These are phyloP conservation scores for Umimayanthus kanabou DNA, from an alignment of 92 coral and sea anemone genomes.

Conservation along the genomic window DNA sequence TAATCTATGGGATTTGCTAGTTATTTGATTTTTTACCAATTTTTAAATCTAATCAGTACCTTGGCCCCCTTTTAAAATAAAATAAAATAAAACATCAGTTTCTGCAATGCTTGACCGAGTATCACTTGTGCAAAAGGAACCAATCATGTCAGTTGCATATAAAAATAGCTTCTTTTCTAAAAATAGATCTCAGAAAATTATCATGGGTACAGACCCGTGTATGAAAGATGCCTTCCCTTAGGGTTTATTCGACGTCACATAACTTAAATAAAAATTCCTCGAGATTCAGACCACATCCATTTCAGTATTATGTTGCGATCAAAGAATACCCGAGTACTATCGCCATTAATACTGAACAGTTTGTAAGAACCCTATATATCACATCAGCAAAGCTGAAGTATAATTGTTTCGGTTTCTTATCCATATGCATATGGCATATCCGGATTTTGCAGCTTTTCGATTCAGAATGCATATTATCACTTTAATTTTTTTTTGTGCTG, in stretches of 20 bases:
- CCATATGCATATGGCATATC: no score
- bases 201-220: no score
- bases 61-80: conserved; percentile 17
- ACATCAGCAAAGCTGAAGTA: background rate
- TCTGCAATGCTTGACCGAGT: no score
- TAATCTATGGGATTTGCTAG: conserved; percentile 11
- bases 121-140: no score
- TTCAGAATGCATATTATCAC: no score
- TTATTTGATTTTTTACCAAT: background rate
- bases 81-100: no score
- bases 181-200: no score
- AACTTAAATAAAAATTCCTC: background rate
- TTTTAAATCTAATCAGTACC: background rate
- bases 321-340: no score
- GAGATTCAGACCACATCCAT: background rate
- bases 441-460: background rate
- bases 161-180: no score
- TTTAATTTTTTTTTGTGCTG: background rate
- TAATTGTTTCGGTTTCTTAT: background rate
- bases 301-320: background rate
- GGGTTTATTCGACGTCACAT: no score
- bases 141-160: no score
- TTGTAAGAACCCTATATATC: background rate
- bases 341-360: background rate
- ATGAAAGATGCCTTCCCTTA: no score